Conservation (phyloP, 2,113 vertebrate species). For the Phrynosoma blainvillii region DNA sequence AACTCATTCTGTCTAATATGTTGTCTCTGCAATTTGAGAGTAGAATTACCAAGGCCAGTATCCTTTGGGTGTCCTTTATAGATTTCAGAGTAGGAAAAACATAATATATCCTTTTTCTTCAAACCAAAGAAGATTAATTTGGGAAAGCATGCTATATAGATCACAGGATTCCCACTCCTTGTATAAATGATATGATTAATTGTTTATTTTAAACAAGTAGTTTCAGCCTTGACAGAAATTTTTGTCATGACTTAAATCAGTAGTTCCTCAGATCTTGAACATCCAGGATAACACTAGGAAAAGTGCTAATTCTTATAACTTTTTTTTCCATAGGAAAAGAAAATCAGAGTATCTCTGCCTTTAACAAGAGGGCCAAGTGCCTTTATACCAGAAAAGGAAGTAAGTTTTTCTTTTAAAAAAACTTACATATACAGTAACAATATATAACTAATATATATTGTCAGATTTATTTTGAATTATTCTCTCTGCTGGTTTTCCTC, state of each 20-base stretch:
- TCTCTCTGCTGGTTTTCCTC: too few relatives aligned
- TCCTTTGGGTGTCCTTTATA: background rate
- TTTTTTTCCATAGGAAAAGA: constrained; percentile 77
- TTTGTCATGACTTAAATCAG: background rate
- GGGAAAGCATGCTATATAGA: background rate
- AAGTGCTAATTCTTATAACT: constrained; percentile 24
- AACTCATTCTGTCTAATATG: background rate
- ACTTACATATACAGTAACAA: fast-evolving
- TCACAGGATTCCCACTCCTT: background rate
- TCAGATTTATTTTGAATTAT: too few relatives aligned
- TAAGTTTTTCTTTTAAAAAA: constrained; percentile 61
- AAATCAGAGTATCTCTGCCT: constrained; percentile 77
- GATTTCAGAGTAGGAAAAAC: background rate
- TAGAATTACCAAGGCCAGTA: background rate
- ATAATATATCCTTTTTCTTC: background rate
- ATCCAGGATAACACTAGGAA: constrained; percentile 11
- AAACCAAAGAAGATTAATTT: background rate
- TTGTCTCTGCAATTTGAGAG: background rate
- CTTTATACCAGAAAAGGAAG: constrained; percentile 89
- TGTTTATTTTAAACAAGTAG: background rate
- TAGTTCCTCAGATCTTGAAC: background rate
- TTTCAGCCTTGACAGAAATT: background rate
- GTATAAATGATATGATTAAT: background rate
- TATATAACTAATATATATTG: too few relatives aligned
- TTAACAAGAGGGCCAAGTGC: constrained; percentile 87